Evolutionary conservation across 2,888 invertebrate genomes (phyloP).

Genomic region (Agonopterix subpropinquella): DNA sequence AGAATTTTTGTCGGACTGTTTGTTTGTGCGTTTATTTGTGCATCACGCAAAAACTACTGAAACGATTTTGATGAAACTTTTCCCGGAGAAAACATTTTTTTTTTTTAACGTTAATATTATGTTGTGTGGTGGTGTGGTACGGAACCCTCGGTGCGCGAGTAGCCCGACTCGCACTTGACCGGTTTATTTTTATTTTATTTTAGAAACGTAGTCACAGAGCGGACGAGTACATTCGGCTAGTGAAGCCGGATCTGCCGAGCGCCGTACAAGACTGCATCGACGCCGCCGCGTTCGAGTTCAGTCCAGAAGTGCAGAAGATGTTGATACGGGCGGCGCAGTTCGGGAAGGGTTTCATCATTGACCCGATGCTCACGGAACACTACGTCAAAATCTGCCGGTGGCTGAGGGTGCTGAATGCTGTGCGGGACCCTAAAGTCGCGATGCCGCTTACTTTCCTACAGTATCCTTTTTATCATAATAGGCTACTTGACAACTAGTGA

Average conservation of each 20-base stretch:
- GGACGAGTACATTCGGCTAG: constrained; percentile 94
- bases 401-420: constrained; percentile 92
- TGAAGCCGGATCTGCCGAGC: constrained; percentile 84
- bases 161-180: too few species aligned
- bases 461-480: constrained; percentile 83
- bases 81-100: too few species aligned
- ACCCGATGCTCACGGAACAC: constrained; percentile 80
- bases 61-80: too few species aligned
- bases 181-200: too few species aligned
- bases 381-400: constrained; percentile 92
- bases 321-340: constrained; percentile 94
- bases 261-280: constrained; percentile 95
- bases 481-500: too few species aligned
- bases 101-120: too few species aligned
- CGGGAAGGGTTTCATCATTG: constrained; percentile 93
- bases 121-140: too few species aligned
- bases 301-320: constrained; percentile 90
- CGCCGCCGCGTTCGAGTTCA: constrained; percentile 94
- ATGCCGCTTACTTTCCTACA: constrained; percentile 93
- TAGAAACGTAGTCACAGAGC: constrained; percentile 92
- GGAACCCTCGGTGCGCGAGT: too few species aligned
- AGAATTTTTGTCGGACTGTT: too few species aligned
- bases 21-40: too few species aligned
- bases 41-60: too few species aligned
- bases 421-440: constrained; percentile 89